Conservation (phyloP, 2,888 invertebrate genomes). For the Bellardia bayeri region DNA sequence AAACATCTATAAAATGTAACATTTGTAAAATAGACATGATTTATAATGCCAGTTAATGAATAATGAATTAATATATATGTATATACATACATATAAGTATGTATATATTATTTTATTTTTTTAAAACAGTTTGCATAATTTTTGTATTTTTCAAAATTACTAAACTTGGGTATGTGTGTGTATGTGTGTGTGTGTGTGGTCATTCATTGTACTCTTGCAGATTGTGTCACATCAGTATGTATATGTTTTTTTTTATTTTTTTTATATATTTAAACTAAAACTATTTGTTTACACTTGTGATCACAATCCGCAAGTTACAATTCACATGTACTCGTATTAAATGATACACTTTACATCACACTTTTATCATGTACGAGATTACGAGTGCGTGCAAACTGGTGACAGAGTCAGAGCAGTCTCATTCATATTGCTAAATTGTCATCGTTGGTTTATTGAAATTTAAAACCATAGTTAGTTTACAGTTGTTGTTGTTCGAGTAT, state of each 20-base stretch:
- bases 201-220: slow-evolving; percentile 19
- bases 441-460: slow-evolving; percentile 69
- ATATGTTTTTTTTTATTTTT: not conserved
- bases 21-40: slow-evolving; percentile 37
- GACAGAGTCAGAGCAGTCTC: slow-evolving; percentile 31
- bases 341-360: slow-evolving; percentile 59
- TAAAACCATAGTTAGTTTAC: slow-evolving; percentile 43
- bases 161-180: not conserved
- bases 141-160: slow-evolving; percentile 19
- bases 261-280: slow-evolving; percentile 41
- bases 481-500: slow-evolving; percentile 45
- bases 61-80: not conserved
- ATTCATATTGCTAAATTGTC: slow-evolving; percentile 67
- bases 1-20: slow-evolving; percentile 12
- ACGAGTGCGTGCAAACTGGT: slow-evolving; percentile 50
- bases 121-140: slow-evolving; percentile 1
- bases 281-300: slow-evolving; percentile 64
- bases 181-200: slow-evolving; percentile 27
- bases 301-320: slow-evolving; percentile 45
- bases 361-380: not conserved
- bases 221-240: slow-evolving; percentile 55
- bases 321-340: slow-evolving; percentile 51
- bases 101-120: not conserved
- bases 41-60: slow-evolving; percentile 21
- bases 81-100: not conserved